Evolutionary conservation across 2,113 vertebrate genomes (phyloP), one percentile per base, ranked within the genome.

Genomic region (Sminthopsis crassicaudata): DNA sequence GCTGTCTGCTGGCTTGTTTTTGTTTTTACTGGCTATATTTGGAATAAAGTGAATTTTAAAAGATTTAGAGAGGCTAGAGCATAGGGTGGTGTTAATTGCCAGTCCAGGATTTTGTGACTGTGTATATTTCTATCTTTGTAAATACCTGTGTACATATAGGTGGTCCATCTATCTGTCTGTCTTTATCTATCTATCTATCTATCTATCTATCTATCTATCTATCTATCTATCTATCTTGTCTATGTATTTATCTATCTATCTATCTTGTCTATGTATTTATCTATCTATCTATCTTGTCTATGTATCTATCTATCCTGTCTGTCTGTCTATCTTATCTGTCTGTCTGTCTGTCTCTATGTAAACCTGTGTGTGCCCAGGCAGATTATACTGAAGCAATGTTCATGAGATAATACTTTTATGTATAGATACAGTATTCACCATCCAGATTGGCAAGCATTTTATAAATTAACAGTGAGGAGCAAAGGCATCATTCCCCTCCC

Each of bases 21-120:
- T 93, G 90, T 93, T 60, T 42, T 50, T 51, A 60, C 93, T 97
- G 96, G 97, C 89, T 98, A 51, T 51, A 51, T 51, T 98, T 95
- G 97, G 92, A 97, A 97, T 96, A 98, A 95, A 97, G 96, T 97
- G 98, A 98, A 97, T 97, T 96, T 95, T 90, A 91, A 89, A 97
- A 94, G 94, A 94, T 97, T 48, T 92, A 94, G 96, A 93, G 97
- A 11, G 88, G 95, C 94, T 9, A n/a, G 93, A 97, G 97, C 96
- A 94, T 76, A 0, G 0, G 95, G 92, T 96, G 94, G 95, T 96
- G 95, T 94, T 95, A 92, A 95, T 96, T 92, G 57, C 42, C 96
- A 91, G 95, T 91, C 84, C 11, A 97, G 92, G 96, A 96, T 54
- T 92, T 60, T 92, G 60, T 60, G 52, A 2, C 22, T 92, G 88